Base-by-base conservation (phyloP, 2,797 vertebrate genomes). In the Myoxocephalus aenaeus region DNA sequence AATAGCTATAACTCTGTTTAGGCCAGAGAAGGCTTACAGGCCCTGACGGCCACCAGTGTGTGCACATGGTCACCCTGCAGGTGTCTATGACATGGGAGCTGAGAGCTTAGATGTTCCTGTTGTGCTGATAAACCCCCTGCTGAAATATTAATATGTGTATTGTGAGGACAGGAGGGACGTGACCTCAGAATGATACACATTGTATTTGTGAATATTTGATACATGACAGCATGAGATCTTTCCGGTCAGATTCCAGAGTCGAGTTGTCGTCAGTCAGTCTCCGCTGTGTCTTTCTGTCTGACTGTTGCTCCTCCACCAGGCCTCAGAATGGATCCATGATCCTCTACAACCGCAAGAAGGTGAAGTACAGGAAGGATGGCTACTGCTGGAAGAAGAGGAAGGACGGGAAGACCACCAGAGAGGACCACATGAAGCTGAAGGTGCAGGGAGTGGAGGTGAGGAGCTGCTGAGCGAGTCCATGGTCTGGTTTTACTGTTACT, bases 241-340 rank as follows among this genome's bases (percentile, higher is more conserved):
- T 77, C 17, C 40, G 29, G 13, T 61, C 53, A 13, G 53, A 58
- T 75, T 84, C 67, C 40, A 14, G 46, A 70, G 51, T 51, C 72
- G 22, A 58, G 66, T 10, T 32, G 46, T 58, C 65, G 40, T 66
- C 48, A 46, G 4, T 70, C 50, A 64, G 42, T 68, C 13, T 46
- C 7, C 15, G 11, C 15, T 34, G 40, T 63, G 32, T 62, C 9
- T 73, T 18, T 65, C 27, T 79, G 53, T 68, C 73, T 73, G 14
- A 27, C 25, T 27, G 25, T 27, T 27, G 1, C 32, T 32, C 32
- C 32, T 32, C 32, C 32, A 4, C 32, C 86, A 98, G 97, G 93
- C 97, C 98, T 14, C 98, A 99, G 92, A 99, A 99, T 98, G 98
- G 98, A 91, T 99, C 98, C 85, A 99, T 99, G 98, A 99, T 98